phyloP scores from a whole-genome alignment of 2,797 vertebrate genomes.

The Lithobates pipiens region DNA sequence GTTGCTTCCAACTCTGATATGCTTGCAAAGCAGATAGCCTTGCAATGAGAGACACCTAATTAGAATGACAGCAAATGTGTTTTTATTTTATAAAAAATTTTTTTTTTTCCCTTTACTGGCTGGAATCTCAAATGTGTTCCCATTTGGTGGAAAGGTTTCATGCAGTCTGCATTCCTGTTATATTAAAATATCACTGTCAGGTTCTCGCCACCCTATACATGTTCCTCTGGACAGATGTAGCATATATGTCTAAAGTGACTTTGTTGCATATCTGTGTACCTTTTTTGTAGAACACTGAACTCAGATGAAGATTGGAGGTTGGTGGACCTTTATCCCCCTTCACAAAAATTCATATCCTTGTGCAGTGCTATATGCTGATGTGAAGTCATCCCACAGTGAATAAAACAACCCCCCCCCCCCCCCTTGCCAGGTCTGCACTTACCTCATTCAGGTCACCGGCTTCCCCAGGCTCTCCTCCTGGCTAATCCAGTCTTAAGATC shows the following conservation, averaged over 20 bases:
- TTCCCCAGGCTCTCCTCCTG: no score
- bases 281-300: neutral
- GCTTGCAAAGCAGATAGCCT: constrained; percentile 26
- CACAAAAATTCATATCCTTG: no score
- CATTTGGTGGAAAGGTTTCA: neutral
- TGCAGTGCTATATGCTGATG: no score
- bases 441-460: no score
- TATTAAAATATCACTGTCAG: neutral
- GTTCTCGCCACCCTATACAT: neutral
- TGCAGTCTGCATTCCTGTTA: neutral
- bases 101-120: neutral
- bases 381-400: no score
- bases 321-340: no score
- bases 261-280: neutral
- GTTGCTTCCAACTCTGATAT: constrained; percentile 45
- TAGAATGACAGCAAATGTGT: constrained; percentile 33
- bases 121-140: neutral
- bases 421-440: no score
- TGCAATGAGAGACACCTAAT: constrained; percentile 28
- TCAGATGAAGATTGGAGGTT: no score
- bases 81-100: no score
- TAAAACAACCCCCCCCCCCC: no score
- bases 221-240: neutral
- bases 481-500: no score
- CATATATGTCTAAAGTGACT: neutral